These are phyloP conservation scores for Sorex fumeus DNA, from an alignment of 2,113 vertebrate species.

Conservation along the genomic window DNA sequence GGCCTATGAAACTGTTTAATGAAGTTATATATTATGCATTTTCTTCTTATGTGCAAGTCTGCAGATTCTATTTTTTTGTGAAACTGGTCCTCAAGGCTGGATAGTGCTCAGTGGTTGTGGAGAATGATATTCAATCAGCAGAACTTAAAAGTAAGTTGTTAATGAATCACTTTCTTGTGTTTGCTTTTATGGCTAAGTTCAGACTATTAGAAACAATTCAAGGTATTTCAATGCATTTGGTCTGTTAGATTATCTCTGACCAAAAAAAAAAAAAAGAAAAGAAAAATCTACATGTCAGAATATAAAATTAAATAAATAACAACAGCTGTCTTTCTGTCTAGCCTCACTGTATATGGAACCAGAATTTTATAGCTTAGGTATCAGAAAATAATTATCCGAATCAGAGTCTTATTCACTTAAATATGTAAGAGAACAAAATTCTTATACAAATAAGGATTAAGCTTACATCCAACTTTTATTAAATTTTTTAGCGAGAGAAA, in stretches of 20 bases:
- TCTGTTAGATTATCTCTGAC: slow-evolving; percentile 41
- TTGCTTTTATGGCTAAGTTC: slow-evolving; percentile 41
- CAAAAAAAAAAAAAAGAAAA: too few species aligned
- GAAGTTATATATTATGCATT: not conserved
- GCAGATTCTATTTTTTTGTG: not conserved
- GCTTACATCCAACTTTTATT: not conserved
- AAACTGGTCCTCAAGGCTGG: slow-evolving; percentile 12
- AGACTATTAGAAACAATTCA: slow-evolving; percentile 52
- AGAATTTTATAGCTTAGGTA: slow-evolving; percentile 52
- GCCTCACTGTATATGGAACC: not conserved
- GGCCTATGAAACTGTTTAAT: not conserved
- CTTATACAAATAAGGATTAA: not conserved
- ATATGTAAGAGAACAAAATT: slow-evolving; percentile 3
- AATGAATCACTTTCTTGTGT: slow-evolving; percentile 29
- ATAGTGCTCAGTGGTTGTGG: not conserved
- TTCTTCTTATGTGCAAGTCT: not conserved
- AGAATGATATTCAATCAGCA: not conserved
- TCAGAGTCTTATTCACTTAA: not conserved
- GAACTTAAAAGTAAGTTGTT: not conserved
- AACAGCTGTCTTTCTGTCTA: not conserved
- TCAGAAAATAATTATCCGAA: slow-evolving; percentile 11
- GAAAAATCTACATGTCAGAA: slow-evolving; percentile 50
- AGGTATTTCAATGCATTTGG: slow-evolving; percentile 12
- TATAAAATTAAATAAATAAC: slow-evolving; percentile 56
- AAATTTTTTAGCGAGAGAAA: slow-evolving; percentile 15